Conservation (phyloP, 2,113 vertebrate genomes). For the Platysternon megacephalum region DNA sequence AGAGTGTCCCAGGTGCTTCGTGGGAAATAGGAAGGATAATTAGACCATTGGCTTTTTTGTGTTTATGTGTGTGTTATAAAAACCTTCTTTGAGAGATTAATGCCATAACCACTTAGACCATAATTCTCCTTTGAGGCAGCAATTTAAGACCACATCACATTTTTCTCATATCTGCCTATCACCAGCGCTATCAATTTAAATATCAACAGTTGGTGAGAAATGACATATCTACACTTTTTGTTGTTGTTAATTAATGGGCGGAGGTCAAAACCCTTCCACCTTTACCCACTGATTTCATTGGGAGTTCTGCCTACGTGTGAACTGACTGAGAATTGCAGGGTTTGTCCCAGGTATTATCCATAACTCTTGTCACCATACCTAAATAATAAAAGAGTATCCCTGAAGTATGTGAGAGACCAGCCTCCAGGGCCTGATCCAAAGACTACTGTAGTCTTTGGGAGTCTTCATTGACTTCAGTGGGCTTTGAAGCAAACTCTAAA, state of each 20-base stretch:
- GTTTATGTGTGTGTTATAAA: conserved; percentile 34
- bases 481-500: conserved; percentile 6
- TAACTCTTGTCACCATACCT: conserved; percentile 52
- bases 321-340: conserved; percentile 41
- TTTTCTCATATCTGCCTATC: background rate
- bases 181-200: background rate
- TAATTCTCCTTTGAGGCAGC: background rate
- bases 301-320: background rate
- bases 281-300: background rate
- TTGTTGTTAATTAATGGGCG: conserved; percentile 39
- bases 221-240: conserved; percentile 4
- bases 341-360: conserved; percentile 15
- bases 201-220: conserved; percentile 27
- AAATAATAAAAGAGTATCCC: conserved; percentile 27
- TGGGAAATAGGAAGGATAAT: background rate
- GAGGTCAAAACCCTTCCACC: conserved; percentile 16
- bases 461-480: conserved; percentile 25
- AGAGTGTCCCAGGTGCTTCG: background rate
- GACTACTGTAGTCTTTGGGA: background rate
- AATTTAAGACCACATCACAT: background rate
- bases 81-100: conserved; percentile 41
- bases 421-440: background rate
- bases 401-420: conserved; percentile 35
- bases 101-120: background rate
- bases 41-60: background rate